phyloP scores from a whole-genome alignment of 2,888 invertebrate species.

The Mimas tiliae region DNA sequence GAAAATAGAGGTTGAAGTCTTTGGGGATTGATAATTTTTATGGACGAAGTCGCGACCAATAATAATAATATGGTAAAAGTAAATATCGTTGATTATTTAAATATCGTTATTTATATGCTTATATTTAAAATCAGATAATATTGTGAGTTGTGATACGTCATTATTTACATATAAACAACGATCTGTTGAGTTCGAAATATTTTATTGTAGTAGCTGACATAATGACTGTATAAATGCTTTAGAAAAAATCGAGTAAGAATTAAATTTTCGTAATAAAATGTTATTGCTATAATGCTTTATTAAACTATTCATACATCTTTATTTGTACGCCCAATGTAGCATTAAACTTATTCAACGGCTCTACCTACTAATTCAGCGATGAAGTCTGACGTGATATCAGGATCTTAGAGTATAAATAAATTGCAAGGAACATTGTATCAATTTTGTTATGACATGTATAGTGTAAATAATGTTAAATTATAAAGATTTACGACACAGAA shows the following conservation, averaged over 20 bases:
- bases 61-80: too few relatives aligned
- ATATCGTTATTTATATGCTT: too few relatives aligned
- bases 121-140: too few relatives aligned
- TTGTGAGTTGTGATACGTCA: too few relatives aligned
- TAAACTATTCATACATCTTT: too few relatives aligned
- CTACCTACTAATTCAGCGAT: neutral
- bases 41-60: too few relatives aligned
- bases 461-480: conserved; percentile 2
- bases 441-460: neutral
- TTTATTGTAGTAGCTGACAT: neutral
- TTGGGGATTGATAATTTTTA: too few relatives aligned
- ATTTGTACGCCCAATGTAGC: too few relatives aligned
- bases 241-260: too few relatives aligned
- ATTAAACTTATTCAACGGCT: neutral
- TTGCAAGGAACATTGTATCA: neutral
- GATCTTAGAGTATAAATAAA: neutral
- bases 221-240: neutral
- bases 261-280: too few relatives aligned
- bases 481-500: neutral
- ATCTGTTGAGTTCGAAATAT: neutral
- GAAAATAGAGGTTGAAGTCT: too few relatives aligned
- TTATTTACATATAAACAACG: neutral
- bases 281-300: neutral
- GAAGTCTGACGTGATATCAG: neutral
- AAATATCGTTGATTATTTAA: too few relatives aligned